Percentiles rank a stretch among this genome's conserved stretches.
These are phyloP conservation scores for Pangasius krempfi DNA, from an alignment of 2,797 vertebrate species.

Conservation along the genomic window DNA sequence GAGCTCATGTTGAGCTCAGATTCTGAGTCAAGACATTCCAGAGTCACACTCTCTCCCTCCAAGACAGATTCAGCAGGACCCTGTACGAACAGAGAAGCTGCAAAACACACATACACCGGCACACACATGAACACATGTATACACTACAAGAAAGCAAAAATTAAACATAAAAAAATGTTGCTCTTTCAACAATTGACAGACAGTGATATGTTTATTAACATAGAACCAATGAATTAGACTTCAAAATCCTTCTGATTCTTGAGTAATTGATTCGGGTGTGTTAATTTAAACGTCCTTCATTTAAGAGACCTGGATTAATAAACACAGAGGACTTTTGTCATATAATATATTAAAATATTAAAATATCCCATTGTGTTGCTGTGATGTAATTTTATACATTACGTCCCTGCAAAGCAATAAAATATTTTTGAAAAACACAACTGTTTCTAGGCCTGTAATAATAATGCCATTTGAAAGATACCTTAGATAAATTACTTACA, in stretches of 20 bases:
- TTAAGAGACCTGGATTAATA: not conserved
- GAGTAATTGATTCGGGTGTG: not conserved
- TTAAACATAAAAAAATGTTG: not conserved
- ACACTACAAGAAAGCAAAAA: not conserved
- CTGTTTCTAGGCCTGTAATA: not conserved
- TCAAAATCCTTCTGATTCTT: not conserved
- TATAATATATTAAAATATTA: not conserved
- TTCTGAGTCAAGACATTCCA: constrained; percentile 74
- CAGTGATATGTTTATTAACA: not conserved
- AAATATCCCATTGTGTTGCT: not conserved
- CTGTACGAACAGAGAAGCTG: constrained; percentile 73
- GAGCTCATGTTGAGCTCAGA: constrained; percentile 68
- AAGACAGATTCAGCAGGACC: constrained; percentile 68
- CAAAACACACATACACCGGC: constrained; percentile 17
- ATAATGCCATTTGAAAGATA: not conserved
- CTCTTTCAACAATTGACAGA: not conserved
- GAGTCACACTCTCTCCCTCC: constrained; percentile 66
- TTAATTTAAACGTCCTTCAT: not conserved
- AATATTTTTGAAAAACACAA: not conserved
- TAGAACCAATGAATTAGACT: not conserved
- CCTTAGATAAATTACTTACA: not conserved
- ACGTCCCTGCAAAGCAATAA: not conserved
- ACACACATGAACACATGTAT: not conserved
- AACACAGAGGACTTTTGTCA: not conserved
- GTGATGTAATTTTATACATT: not conserved